Evolutionary conservation across 2,113 vertebrate genomes (phyloP).

Genomic region (Apistogramma diplotaenia): DNA sequence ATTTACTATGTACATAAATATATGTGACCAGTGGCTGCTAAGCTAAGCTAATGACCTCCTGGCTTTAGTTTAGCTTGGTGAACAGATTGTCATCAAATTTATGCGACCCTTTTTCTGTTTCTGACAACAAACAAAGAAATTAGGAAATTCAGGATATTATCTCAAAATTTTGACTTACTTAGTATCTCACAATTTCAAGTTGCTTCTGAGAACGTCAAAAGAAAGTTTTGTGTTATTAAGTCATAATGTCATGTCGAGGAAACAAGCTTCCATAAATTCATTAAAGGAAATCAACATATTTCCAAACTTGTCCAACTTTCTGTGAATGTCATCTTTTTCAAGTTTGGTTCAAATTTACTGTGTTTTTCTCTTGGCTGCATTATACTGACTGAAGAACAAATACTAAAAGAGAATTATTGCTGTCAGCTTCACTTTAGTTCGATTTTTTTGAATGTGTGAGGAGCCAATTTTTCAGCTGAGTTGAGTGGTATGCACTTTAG

Average conservation of each 20-base stretch:
- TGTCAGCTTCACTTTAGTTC: conserved; percentile 2
- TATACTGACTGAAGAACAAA: neutral
- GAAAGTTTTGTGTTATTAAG: neutral
- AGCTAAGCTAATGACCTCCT: neutral
- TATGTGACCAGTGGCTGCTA: neutral
- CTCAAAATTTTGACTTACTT: too few relatives aligned
- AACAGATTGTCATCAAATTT: neutral
- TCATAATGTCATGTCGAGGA: too few relatives aligned
- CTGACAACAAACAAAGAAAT: neutral
- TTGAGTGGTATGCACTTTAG: neutral
- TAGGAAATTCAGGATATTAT: too few relatives aligned
- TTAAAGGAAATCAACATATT: neutral
- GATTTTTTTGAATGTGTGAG: conserved; percentile 2
- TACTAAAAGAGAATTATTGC: neutral
- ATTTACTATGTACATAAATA: neutral
- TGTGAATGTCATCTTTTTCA: conserved; percentile 3
- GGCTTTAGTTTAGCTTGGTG: neutral
- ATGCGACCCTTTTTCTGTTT: neutral
- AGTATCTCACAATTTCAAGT: neutral
- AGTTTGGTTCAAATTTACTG: neutral
- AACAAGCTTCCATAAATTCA: neutral
- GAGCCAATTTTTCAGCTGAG: conserved; percentile 14
- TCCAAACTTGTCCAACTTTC: neutral
- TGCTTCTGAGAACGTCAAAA: neutral
- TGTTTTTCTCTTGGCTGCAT: neutral